A percentile compares a stretch with the other conserved stretches of the same genome.
These are phyloP conservation scores for Melikaiella ostensackeni DNA, from an alignment of 2,888 invertebrate species.

Conservation along the genomic window DNA sequence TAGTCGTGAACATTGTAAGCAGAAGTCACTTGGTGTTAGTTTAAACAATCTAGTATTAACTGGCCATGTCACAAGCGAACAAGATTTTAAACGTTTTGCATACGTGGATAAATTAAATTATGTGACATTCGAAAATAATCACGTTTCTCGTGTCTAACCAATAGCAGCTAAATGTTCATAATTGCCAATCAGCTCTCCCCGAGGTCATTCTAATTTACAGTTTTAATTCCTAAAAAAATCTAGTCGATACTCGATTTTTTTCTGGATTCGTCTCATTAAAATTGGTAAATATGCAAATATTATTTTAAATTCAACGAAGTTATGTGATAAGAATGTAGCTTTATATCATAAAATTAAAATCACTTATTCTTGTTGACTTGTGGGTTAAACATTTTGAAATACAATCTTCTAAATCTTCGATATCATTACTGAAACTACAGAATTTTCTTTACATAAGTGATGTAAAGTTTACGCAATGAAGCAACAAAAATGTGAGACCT, in stretches of 20 bases:
- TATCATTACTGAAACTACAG: not conserved
- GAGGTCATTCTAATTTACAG: not conserved
- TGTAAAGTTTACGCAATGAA: not conserved
- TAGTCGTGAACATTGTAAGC: not conserved
- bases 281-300: not conserved
- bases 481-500: not conserved
- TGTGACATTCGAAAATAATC: not conserved
- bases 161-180: not conserved
- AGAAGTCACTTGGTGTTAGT: not conserved
- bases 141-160: not conserved
- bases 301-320: not conserved
- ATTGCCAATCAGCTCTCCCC: not conserved
- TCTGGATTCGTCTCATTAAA: not conserved
- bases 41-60: not conserved
- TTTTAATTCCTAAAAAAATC: not conserved
- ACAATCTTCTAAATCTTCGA: not conserved
- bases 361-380: not conserved
- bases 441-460: too few relatives aligned
- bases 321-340: not conserved
- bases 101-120: conserved; percentile 2
- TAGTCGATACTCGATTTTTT: not conserved
- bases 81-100: not conserved
- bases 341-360: not conserved
- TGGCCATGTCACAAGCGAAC: not conserved
- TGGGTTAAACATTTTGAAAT: not conserved